phyloP scores from a whole-genome alignment of 2,113 vertebrate species.

The Poecile atricapillus region DNA sequence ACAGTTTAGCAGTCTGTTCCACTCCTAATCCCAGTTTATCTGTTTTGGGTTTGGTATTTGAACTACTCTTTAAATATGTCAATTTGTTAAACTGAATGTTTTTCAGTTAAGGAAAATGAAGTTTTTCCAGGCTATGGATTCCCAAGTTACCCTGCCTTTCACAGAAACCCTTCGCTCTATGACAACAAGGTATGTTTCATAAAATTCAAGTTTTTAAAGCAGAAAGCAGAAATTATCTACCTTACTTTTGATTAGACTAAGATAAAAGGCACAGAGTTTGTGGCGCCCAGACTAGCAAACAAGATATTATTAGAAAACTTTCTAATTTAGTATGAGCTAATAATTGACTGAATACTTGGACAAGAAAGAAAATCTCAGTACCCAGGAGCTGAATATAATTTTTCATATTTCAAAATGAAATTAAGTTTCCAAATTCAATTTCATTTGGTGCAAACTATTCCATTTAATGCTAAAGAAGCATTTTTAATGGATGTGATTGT shows the following conservation, averaged over 20 bases:
- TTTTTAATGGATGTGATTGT: not conserved
- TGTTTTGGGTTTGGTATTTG: not conserved
- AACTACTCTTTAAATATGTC: not conserved
- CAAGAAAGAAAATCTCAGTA: not conserved
- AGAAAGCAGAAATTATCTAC: not conserved
- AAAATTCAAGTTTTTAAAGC: not conserved
- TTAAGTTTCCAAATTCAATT: not conserved
- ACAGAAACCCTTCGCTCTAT: not conserved
- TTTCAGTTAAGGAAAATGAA: not conserved
- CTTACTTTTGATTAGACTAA: not conserved
- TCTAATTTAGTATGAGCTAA: not conserved
- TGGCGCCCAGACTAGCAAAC: not conserved
- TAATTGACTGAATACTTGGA: not conserved
- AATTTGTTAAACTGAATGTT: not conserved
- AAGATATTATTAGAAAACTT: not conserved
- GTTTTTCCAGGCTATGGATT: not conserved
- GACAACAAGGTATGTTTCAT: not conserved
- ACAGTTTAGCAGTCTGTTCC: not conserved
- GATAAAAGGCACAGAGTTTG: not conserved
- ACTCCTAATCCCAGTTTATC: not conserved
- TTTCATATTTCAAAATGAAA: not conserved
- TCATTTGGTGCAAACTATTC: not conserved
- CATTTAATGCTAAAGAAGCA: not conserved
- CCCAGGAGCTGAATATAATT: not conserved
- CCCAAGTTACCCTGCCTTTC: not conserved